A percentile compares a stretch with the other conserved stretches of the same genome.
These are phyloP conservation scores for Lordiphosa andalusiaca DNA, from an alignment of 2,888 invertebrate species.

Conservation along the genomic window DNA sequence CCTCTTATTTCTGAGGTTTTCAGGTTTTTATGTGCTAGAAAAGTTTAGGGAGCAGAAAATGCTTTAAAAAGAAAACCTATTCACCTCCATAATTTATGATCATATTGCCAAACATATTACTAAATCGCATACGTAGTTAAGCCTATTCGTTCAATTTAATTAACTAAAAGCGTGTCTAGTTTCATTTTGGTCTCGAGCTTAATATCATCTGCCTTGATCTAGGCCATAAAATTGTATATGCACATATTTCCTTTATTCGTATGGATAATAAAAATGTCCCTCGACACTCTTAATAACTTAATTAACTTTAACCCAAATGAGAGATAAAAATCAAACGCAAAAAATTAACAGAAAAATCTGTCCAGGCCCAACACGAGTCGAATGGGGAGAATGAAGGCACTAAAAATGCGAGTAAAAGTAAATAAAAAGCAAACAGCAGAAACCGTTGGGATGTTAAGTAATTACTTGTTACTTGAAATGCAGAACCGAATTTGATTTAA, in stretches of 20 bases:
- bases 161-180: conserved; percentile 51
- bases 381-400: conserved; percentile 20
- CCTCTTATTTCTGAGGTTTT: too few relatives aligned
- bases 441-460: conserved; percentile 46
- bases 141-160: conserved; percentile 44
- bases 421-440: conserved; percentile 41
- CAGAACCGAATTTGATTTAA: conserved; percentile 62
- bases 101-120: conserved; percentile 21
- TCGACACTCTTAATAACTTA: conserved; percentile 61
- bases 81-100: conserved; percentile 14
- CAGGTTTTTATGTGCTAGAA: too few relatives aligned
- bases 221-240: conserved; percentile 41
- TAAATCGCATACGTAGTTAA: conserved; percentile 23
- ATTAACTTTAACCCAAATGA: conserved; percentile 49
- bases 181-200: conserved; percentile 14
- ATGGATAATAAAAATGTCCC: conserved; percentile 26
- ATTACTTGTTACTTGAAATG: conserved; percentile 70
- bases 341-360: conserved; percentile 55
- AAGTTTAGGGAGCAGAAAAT: too few relatives aligned
- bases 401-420: conserved; percentile 21
- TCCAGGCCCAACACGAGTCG: conserved; percentile 43
- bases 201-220: conserved; percentile 64
- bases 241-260: conserved; percentile 3
- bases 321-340: conserved; percentile 66
- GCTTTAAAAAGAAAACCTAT: too few relatives aligned